phyloP scores from a whole-genome alignment of 2,888 invertebrate genomes.

The Euplagia quadripunctaria region DNA sequence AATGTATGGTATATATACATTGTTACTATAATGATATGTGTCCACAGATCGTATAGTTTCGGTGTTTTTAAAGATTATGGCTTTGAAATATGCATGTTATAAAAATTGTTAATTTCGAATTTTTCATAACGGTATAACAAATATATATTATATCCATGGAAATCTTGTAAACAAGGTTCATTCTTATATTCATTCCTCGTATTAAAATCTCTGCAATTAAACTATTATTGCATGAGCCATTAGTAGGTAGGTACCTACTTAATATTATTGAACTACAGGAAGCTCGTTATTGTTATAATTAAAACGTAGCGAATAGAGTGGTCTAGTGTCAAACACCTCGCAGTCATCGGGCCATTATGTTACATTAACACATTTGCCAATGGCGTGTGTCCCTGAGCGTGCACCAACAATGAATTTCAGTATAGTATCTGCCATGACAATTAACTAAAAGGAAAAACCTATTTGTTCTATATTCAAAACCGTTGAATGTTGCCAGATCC shows the following conservation, averaged over 20 bases:
- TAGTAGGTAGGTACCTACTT: neutral
- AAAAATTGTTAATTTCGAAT: too few species aligned
- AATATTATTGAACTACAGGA: constrained; percentile 29
- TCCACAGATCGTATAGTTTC: too few species aligned
- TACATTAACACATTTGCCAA: constrained; percentile 22
- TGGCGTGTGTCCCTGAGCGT: constrained; percentile 35
- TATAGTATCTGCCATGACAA: constrained; percentile 63
- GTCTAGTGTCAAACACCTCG: constrained; percentile 42
- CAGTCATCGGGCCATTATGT: constrained; percentile 21
- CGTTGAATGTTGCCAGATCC: constrained; percentile 44
- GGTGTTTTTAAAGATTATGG: too few species aligned
- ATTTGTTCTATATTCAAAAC: constrained; percentile 54
- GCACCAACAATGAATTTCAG: constrained; percentile 41
- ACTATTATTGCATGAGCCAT: too few species aligned
- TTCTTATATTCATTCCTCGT: too few species aligned
- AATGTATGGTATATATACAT: too few species aligned
- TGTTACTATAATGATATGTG: too few species aligned
- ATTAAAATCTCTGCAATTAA: too few species aligned
- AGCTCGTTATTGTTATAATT: constrained; percentile 27
- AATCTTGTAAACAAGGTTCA: too few species aligned
- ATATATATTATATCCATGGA: too few species aligned
- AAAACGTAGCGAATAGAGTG: constrained; percentile 11
- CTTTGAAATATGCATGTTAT: too few species aligned
- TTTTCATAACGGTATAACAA: too few species aligned
- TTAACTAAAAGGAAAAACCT: constrained; percentile 74